Evolutionary conservation across 2,888 invertebrate genomes (phyloP), one percentile per base, ranked within the genome.

Genomic region (Theretra japonica): DNA sequence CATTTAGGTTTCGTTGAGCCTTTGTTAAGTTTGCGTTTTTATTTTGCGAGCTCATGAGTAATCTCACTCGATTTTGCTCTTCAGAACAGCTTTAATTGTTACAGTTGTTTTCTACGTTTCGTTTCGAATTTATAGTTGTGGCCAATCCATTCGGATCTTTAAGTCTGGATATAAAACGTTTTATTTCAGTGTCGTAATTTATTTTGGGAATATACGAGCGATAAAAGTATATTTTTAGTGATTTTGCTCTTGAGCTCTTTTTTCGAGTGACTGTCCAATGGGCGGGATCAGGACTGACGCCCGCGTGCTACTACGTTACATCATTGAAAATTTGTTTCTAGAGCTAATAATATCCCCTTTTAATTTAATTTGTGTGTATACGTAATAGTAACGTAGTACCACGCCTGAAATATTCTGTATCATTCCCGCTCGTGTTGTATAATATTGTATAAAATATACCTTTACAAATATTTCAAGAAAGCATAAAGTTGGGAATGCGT

Each of bases 381-480:
- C 65, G 50, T 70, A 69, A 68, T 57, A 80, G 84, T 87, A 88
- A 79, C 84, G 86, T 87, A 87, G 86, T 85, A 86, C 77, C 85
- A 86, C 87, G 87, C 86, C 83, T 80, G 83, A 85, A 83, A 83
- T 84, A 86, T 82, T 88, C 83, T 89, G 82, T 88, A 89, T 90
- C 90, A 89, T 90, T 90, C 91, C 90, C 91, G 90, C 90, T 90
- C 85, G 80, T 86, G 82, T 77, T 84, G 86, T 86, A 86, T 84
- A 87, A 80, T 84, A 82, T 80, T 88, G 82, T 89, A 86, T 88
- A 87, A 87, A 87, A 89, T 87, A 88, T 88, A 90, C 88, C 88
- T 87, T 88, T 86, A 82, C 81, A 80, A 85, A 65, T 41, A 86
- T 85, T 79, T 79, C 83, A 83, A 84, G 83, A 80, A 83, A 81